Conservation (phyloP, 2,113 vertebrate species). For the Pteronura brasiliensis region DNA sequence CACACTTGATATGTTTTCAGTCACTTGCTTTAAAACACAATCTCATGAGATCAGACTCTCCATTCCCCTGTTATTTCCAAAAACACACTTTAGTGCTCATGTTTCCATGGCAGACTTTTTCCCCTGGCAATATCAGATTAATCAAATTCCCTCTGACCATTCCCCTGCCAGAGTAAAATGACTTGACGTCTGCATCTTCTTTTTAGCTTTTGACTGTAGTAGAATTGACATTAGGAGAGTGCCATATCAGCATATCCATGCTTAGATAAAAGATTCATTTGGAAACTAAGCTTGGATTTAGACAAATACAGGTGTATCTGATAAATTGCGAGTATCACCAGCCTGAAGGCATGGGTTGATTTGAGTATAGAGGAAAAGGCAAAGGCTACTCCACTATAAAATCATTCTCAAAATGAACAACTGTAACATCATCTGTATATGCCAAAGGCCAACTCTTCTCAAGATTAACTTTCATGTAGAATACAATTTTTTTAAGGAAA, state of each 20-base stretch:
- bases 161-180: not conserved
- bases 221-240: not conserved
- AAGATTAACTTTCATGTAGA: not conserved
- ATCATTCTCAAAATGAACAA: not conserved
- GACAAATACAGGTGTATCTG: not conserved
- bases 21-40: slow-evolving; percentile 26
- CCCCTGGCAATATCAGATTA: not conserved
- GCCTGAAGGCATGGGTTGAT: not conserved
- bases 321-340: not conserved
- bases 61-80: not conserved
- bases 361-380: not conserved
- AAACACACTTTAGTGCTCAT: not conserved
- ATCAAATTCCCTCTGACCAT: not conserved
- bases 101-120: slow-evolving; percentile 5
- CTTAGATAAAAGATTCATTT: not conserved
- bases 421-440: not conserved
- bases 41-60: slow-evolving; percentile 33
- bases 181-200: not conserved
- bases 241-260: not conserved
- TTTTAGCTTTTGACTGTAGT: not conserved
- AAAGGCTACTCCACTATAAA: not conserved
- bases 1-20: slow-evolving; percentile 10
- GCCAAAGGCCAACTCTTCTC: not conserved
- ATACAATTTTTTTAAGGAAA: not conserved
- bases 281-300: not conserved